Evolutionary conservation across 92 coral and sea anemone genomes (phyloP).

Genomic region (Plumapathes pennacea): DNA sequence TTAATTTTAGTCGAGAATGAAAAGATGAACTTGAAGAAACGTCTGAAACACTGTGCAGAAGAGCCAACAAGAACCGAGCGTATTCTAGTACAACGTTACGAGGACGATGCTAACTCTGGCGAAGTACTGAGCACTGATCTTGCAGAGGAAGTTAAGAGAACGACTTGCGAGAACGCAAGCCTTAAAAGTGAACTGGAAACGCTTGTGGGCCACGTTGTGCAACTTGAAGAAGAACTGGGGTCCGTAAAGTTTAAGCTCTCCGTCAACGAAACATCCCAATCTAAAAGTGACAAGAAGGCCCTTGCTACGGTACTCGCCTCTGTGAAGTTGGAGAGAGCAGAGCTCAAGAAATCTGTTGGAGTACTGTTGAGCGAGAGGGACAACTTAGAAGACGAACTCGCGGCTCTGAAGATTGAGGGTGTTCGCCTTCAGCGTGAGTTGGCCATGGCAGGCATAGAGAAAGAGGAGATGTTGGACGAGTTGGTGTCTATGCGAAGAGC

Average conservation of each 20-base stretch:
- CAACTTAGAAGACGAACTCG: conserved; percentile 66
- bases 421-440: conserved; percentile 60
- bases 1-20: conserved; percentile 79
- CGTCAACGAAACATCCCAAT: conserved; percentile 50
- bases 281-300: conserved; percentile 52
- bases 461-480: conserved; percentile 66
- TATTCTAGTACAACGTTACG: neutral
- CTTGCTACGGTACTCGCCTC: conserved; percentile 72
- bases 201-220: conserved; percentile 48
- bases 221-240: conserved; percentile 59
- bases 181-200: conserved; percentile 54
- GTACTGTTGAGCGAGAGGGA: conserved; percentile 55
- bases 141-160: conserved; percentile 28
- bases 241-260: conserved; percentile 67
- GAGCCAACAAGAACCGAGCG: neutral
- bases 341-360: conserved; percentile 68
- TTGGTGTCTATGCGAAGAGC: conserved; percentile 26
- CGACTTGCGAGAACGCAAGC: conserved; percentile 47
- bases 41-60: conserved; percentile 20
- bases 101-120: conserved; percentile 6
- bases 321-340: conserved; percentile 80
- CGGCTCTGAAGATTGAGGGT: conserved; percentile 37
- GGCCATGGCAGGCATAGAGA: conserved; percentile 41
- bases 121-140: neutral
- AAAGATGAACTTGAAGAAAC: conserved; percentile 43